phyloP scores from a whole-genome alignment of 2,113 vertebrate genomes.

The Ranitomeya variabilis region DNA sequence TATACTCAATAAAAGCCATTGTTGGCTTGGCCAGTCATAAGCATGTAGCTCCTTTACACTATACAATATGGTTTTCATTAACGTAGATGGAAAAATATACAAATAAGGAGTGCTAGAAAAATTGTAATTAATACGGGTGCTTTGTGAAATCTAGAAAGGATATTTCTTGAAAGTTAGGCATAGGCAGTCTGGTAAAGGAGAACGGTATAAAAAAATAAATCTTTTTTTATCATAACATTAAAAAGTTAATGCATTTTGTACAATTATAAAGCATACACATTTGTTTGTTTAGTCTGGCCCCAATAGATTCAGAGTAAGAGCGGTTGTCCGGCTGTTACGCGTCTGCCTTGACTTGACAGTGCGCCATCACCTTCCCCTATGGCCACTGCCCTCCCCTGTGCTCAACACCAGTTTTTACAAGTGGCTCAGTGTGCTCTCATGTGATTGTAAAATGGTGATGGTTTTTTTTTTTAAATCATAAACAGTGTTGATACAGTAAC shows the following conservation, averaged over 20 bases:
- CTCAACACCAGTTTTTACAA: no score
- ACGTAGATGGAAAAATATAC: constrained; percentile 34
- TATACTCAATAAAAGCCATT: constrained; percentile 43
- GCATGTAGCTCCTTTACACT: neutral
- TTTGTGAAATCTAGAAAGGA: neutral
- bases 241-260: neutral
- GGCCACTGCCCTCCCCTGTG: no score
- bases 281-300: no score
- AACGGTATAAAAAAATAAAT: neutral
- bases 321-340: no score
- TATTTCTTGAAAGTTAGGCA: neutral
- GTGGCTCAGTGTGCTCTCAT: no score
- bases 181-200: neutral
- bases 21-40: constrained; percentile 26
- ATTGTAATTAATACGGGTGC: constrained; percentile 25
- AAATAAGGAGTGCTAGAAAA: constrained; percentile 28
- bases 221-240: neutral
- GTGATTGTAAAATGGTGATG: no score
- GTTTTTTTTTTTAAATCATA: no score
- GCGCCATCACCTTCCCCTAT: no score
- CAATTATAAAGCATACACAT: neutral
- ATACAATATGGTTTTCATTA: constrained; percentile 41
- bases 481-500: no score
- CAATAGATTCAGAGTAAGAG: no score
- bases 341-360: no score